Evolutionary conservation across 92 coral and sea anemone species (phyloP), one percentile per base, ranked within the genome.

Genomic region (Paramuricea clavata): DNA sequence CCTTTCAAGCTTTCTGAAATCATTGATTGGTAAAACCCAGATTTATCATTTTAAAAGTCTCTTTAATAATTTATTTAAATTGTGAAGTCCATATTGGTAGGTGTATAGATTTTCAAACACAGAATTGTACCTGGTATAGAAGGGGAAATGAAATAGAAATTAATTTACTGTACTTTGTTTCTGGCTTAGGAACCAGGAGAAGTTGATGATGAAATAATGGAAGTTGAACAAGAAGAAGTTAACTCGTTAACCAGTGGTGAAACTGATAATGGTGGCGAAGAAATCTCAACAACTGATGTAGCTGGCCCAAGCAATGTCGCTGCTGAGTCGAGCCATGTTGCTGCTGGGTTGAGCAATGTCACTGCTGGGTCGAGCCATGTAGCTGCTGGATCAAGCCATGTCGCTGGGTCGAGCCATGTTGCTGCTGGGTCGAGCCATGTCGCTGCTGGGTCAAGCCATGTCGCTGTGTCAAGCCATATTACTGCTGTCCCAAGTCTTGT

Each of bases 151-250:
- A n/a, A n/a, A n/a, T n/a, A n/a, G n/a, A n/a, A n/a, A n/a, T n/a
- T n/a, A n/a, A n/a, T n/a, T 39, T 39, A 4, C 4, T 39, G 44
- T 4, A 39, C 4, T 39, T 4, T 39, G 10, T 67, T 36, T 72
- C 47, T 72, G 0, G 4, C 7, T 28, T 76, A 57, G 60, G 64
- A 79, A 17, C 83, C 82, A 16, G 89, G 67, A 85, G 92, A 89
- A 10, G 82, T 67, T 25, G 95, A 81, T 31, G 83, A 59, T 6
- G 90, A 87, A n/a, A 83, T 77, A 42, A 61, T 70, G 28, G 89
- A 88, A 39, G 87, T n/a, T 1, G 90, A 86, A 57, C 54, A 74
- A n/a, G 90, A 73, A 34, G 91, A 90, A 6, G 89, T 83, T n/a
- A 85, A 61, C 28, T 88, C 28, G 10, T 50, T 64, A 43, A 76